Percentiles rank a stretch among this genome's conserved stretches.
Conservation (phyloP, 1,140 invertebrate species). For the Meloidogyne exigua region DNA sequence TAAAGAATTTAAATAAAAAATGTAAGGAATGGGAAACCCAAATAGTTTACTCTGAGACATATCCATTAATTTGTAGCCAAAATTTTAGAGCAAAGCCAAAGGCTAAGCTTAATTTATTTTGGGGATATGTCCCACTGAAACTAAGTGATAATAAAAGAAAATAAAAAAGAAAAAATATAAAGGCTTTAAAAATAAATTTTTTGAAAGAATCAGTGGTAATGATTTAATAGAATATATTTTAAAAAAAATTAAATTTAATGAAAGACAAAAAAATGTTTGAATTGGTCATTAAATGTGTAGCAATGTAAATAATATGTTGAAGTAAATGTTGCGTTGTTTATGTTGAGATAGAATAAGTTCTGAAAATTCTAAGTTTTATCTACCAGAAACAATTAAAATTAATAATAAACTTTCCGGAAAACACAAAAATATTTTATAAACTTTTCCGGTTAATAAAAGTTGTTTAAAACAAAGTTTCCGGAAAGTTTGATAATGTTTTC, state of each 20-base stretch:
- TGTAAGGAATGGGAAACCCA: constrained; percentile 1
- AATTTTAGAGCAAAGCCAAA: not conserved
- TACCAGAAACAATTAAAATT: not conserved
- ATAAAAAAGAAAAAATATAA: not conserved
- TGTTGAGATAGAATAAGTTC: not conserved
- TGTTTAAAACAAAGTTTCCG: too few species aligned
- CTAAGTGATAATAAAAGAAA: not conserved
- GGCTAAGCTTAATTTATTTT: not conserved
- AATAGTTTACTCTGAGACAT: constrained; percentile 2
- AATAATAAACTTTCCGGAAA: not conserved
- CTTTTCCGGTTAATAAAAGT: too few species aligned
- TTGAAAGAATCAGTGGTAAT: not conserved
- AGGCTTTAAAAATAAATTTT: constrained; percentile 2
- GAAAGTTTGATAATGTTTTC: not conserved
- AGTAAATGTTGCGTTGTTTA: not conserved
- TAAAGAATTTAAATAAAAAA: not conserved
- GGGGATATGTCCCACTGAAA: not conserved
- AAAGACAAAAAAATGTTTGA: not conserved
- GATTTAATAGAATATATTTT: not conserved
- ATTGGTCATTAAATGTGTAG: not conserved
- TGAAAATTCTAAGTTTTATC: not conserved
- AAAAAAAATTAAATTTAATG: not conserved
- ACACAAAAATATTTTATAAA: not conserved
- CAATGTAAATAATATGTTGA: not conserved
- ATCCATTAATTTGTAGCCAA: not conserved